Base-by-base conservation (phyloP, 2,888 invertebrate genomes). In the Apantesis nais region DNA sequence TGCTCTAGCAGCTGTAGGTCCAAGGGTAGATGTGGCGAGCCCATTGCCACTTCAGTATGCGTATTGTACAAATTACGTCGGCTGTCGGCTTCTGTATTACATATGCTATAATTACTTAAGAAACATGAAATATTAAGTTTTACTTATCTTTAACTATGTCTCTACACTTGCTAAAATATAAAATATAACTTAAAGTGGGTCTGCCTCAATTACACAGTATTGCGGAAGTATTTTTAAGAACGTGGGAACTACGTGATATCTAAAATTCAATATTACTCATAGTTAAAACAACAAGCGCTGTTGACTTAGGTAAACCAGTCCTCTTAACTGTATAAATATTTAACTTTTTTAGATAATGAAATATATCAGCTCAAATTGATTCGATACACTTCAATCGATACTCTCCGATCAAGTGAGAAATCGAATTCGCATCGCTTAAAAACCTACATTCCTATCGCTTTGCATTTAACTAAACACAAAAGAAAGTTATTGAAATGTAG, bases 301-400 rank as follows among this genome's bases (percentile, higher is more conserved):
- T 55, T 55, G 55, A 4, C 25, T 55, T 25, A 25, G 55, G 3
- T 58, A 41, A 63, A 63, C 29, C 41, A 41, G 29, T 44, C 41
- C 7, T 31, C 5, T 29, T 41, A 44, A 29, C 63, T 41, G 41
- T 29, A 29, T 63, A 41, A 41, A 63, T 60, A 31, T 55, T 58
- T 58, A 25, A 25, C n/a, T 29, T 60, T 44, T 44, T 22, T 61
- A 14, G 9, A 39, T n/a, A 67, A 22, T n/a, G 25, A 62, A 37
- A 52, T 37, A 67, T 58, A 48, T 63, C 55, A 68, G 31, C 39
- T 63, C 55, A 63, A 68, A 52, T 68, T 68, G 63, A 55, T 68
- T 66, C 29, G 69, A 60, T 37, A 65, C 69, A 48, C 65, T 60
- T 65, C 55, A 69, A 61, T 64, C 69, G 37, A 52, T 52, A 69